phyloP scores from a whole-genome alignment of 2,888 invertebrate species.

The Eristalis pertinax region DNA sequence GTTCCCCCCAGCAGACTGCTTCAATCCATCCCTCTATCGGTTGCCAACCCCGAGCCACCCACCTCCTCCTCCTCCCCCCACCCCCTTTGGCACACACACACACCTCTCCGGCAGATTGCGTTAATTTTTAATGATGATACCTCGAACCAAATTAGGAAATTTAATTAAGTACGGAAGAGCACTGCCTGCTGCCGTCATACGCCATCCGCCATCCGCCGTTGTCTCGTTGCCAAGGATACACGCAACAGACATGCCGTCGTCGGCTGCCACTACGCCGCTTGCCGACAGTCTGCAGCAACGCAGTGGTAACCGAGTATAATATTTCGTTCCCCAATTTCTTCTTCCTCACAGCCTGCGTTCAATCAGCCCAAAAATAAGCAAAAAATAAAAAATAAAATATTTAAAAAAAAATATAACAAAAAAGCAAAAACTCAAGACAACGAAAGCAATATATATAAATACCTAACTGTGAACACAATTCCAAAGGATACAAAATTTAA shows the following conservation, averaged over 20 bases:
- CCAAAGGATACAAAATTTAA: constrained; percentile 61
- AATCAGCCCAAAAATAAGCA: constrained; percentile 47
- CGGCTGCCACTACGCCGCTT: constrained; percentile 1
- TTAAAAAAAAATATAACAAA: constrained; percentile 11
- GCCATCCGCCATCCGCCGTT: background rate
- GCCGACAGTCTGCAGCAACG: constrained; percentile 36
- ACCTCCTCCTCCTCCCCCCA: constrained; percentile 12
- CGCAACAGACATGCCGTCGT: constrained; percentile 46
- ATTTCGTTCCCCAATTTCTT: background rate
- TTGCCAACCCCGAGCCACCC: background rate
- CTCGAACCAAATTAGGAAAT: constrained; percentile 73
- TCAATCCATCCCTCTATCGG: background rate
- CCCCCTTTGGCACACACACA: too few relatives aligned
- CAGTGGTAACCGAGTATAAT: constrained; percentile 8
- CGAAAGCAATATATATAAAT: constrained; percentile 79
- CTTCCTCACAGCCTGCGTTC: constrained; percentile 53
- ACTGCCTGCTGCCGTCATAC: constrained; percentile 26
- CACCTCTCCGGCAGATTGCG: constrained; percentile 52
- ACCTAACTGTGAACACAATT: constrained; percentile 78
- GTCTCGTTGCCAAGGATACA: constrained; percentile 62
- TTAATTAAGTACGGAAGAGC: constrained; percentile 72
- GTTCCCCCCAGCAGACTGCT: background rate
- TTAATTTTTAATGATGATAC: constrained; percentile 74
- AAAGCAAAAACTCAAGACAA: constrained; percentile 77
- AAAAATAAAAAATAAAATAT: constrained; percentile 32